Base-by-base conservation (phyloP, 2,113 vertebrate genomes). In the Rana temporaria region DNA sequence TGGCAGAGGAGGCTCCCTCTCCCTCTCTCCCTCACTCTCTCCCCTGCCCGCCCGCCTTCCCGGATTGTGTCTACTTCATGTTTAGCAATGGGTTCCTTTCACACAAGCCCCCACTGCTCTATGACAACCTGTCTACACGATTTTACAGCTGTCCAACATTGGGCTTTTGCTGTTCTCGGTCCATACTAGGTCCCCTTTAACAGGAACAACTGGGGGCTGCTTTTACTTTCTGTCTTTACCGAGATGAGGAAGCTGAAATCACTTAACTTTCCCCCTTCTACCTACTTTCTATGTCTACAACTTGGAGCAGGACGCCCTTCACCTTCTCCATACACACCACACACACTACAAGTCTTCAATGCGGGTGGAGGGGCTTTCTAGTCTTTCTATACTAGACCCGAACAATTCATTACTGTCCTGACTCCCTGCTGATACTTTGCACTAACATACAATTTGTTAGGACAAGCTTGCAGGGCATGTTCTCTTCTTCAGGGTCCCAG, bases 111-210 rank as follows among this genome's bases (percentile, higher is more conserved):
- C 93, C 95, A 93, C 92, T 93, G 94, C 94, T 94, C 94, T 93
- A 95, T 95, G 95, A 96, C 96, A 96, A 94, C 95, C 95, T 95
- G 96, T 94, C 94, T 92, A 93, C 96, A 91, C 91, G 91, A 94
- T 93, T 93, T 95, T 94, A 93, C 95, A 95, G 95, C 94, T 96
- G 96, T 95, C 94, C 93, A 90, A 95, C 95, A 95, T 93, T 91
- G 92, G 92, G 92, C 92, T 92, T 94, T 92, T 92, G 93, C 95
- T 93, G 91, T 91, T 91, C 90, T 91, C 88, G 91, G 91, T 90
- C 79, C 85, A 89, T 88, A 90, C 89, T 90, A 91, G 92, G 94
- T 92, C 94, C 91, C 90, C 88, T 90, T 93, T 88, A 92, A 92
- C 88, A 91, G 63, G 81, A 88, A 87, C 88, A 85, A 77, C 88